A percentile compares a stretch with the other conserved stretches of the same genome.
Conservation (phyloP, 2,797 vertebrate genomes). For the Fistularia tabacaria region DNA sequence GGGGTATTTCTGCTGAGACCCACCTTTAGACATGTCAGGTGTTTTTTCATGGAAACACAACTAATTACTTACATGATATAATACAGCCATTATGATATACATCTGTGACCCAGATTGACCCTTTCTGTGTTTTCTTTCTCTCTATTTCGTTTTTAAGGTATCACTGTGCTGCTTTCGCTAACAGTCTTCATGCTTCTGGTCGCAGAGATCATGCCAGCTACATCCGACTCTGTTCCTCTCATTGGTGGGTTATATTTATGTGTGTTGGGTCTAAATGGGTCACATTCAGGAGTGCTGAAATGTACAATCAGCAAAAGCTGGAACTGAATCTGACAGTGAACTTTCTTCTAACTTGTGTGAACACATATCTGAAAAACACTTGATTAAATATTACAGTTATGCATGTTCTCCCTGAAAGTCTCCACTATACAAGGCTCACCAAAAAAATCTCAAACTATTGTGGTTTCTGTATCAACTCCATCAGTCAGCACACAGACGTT, state of each 20-base stretch:
- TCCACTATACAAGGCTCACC: too few species aligned
- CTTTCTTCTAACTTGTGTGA: too few species aligned
- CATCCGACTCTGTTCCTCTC: conserved; percentile 89
- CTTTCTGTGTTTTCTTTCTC: conserved; percentile 30
- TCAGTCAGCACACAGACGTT: conserved; percentile 6
- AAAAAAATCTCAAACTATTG: not conserved
- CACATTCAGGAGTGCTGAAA: not conserved
- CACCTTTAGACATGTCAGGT: conserved; percentile 18
- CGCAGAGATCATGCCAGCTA: conserved; percentile 94
- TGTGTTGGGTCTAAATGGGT: conserved; percentile 4
- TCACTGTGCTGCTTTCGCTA: conserved; percentile 88
- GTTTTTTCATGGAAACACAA: conserved; percentile 26
- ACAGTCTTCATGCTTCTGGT: conserved; percentile 93
- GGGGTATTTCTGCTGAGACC: conserved; percentile 31
- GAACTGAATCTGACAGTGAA: too few species aligned
- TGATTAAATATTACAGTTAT: too few species aligned
- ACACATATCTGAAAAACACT: too few species aligned
- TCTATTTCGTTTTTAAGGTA: conserved; percentile 72
- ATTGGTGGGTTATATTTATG: conserved; percentile 75
- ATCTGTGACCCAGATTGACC: conserved; percentile 38
- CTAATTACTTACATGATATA: conserved; percentile 39
- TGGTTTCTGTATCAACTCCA: conserved; percentile 10
- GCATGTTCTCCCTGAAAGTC: too few species aligned
- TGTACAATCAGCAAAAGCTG: too few species aligned
- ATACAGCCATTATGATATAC: conserved; percentile 36